Percentiles rank a stretch among this genome's conserved stretches.
Evolutionary conservation across 2,888 invertebrate species (phyloP).

Genomic region (Allolobophora icterica): DNA sequence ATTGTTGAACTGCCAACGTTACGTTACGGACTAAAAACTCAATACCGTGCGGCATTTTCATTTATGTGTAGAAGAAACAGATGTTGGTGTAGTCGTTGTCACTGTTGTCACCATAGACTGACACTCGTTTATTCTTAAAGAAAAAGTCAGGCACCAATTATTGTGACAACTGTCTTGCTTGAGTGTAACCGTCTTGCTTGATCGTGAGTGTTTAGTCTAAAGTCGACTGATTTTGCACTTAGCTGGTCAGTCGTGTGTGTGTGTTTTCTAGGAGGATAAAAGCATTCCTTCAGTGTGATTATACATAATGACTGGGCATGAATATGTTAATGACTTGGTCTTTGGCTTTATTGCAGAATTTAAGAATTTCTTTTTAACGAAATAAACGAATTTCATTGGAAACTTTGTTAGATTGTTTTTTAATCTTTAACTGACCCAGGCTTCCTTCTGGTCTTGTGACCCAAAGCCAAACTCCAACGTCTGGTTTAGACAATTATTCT

Average conservation of each 20-base stretch:
- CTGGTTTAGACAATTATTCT: not conserved
- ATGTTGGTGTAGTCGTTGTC: not conserved
- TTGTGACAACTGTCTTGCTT: not conserved
- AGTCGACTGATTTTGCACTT: not conserved
- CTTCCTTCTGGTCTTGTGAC: not conserved
- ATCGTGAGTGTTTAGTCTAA: conserved; percentile 4
- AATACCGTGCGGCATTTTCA: not conserved
- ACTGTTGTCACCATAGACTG: not conserved
- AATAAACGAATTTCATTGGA: conserved; percentile 17
- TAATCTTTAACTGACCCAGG: not conserved
- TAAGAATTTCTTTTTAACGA: not conserved
- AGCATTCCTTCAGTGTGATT: not conserved
- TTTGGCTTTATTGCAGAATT: not conserved
- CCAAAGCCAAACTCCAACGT: not conserved
- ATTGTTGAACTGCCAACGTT: not conserved
- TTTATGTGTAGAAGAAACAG: not conserved
- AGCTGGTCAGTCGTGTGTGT: not conserved
- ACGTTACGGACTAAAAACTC: not conserved
- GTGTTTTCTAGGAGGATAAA: not conserved
- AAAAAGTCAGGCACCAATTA: conserved; percentile 6
- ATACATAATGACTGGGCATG: not conserved
- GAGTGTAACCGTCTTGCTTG: not conserved
- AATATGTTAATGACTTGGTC: not conserved
- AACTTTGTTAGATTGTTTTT: not conserved
- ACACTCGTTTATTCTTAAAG: not conserved